Conservation (phyloP, 2,797 vertebrate genomes). For the Sebastes diaconus region DNA sequence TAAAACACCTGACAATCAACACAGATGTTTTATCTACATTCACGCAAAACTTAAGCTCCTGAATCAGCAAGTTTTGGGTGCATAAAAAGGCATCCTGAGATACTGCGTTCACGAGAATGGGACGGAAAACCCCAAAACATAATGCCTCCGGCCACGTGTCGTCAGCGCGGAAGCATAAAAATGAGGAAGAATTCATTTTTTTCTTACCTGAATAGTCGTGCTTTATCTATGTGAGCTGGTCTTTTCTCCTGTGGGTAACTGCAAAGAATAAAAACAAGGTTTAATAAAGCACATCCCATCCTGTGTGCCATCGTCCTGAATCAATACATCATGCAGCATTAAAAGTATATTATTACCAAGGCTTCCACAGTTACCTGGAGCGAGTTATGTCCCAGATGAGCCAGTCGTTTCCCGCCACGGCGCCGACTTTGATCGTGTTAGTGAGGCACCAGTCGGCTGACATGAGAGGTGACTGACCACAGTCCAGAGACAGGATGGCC, state of each 20-base stretch:
- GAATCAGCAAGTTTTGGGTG: background rate
- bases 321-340: background rate
- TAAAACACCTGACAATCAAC: background rate
- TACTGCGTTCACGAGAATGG: no score
- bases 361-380: constrained; percentile 86
- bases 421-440: constrained; percentile 95
- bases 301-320: background rate
- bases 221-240: constrained; percentile 91
- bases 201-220: constrained; percentile 89
- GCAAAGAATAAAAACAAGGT: constrained; percentile 38
- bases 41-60: background rate
- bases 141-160: no score
- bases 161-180: rapidly evolving
- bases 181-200: rapidly evolving
- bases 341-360: background rate
- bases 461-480: constrained; percentile 90
- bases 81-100: no score
- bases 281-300: background rate
- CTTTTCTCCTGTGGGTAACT: constrained; percentile 96
- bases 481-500: constrained; percentile 95
- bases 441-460: constrained; percentile 96
- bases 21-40: background rate
- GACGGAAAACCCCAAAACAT: no score
- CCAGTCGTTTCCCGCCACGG: constrained; percentile 94
- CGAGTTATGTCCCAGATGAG: constrained; percentile 95